Evolutionary conservation across 2,113 vertebrate species (phyloP), one percentile per base, ranked within the genome.

Genomic region (Acinonyx jubatus): DNA sequence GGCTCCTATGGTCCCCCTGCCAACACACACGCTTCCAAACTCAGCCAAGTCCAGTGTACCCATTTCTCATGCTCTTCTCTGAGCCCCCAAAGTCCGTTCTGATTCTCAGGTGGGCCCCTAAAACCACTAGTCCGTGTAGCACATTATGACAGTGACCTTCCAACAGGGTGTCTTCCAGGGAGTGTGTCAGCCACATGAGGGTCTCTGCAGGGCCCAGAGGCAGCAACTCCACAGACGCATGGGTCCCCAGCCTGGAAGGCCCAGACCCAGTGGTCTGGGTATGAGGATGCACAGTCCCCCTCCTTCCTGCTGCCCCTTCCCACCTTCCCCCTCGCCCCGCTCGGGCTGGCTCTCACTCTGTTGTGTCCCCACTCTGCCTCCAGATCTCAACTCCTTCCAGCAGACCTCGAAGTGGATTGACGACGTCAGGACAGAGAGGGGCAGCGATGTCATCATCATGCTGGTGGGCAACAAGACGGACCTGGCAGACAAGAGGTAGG

Each of bases 391-490:
- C 98, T 99, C 99, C 79, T 99, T 99, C 98, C 99, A 99, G 96
- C 99, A 99, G 98, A 99, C 99, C 96, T 99, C 99, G 84, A 99
- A 99, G 98, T 99, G 99, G 99, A 99, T 99, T 25, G 99, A 99
- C n/a, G 99, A 99, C 25, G 99, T 99, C 98, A 99, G 99, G 99
- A 99, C 99, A 96, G 99, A 99, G 99, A 98, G 99, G 97, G 99
- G 99, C 98, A 99, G 99, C 94, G 99, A 99, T 79, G 99, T 99
- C 98, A 99, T 99, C 98, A 99, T 99, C 91, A 99, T 99, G 99
- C 99, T 99, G 4, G 99, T 99, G 74, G 99, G 99, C 98, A 99
- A 99, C 96, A 99, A 99, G 98, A 99, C 99, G 36, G 99, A 99
- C 96, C 98, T 99, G 95, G 99, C 99, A 27, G 99, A 99, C 97